phyloP scores from a whole-genome alignment of 2,888 invertebrate genomes.

The Dyspetes luteomarginatus region DNA sequence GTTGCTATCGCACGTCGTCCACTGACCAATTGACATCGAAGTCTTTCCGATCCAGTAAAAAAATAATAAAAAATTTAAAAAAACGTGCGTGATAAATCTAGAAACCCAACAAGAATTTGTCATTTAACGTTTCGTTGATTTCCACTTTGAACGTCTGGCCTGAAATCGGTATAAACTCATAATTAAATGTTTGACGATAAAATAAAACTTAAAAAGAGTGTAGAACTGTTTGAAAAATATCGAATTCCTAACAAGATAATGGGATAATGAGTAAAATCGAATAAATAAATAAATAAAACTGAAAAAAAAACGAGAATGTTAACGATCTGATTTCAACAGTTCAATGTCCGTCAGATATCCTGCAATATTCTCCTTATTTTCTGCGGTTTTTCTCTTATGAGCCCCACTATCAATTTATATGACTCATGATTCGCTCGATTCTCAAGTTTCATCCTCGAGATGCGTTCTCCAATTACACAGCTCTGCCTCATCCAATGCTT shows the following conservation, averaged over 20 bases:
- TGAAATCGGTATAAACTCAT: no score
- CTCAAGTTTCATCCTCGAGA: slow-evolving; percentile 49
- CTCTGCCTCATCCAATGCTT: slow-evolving; percentile 9
- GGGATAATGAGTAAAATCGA: not conserved
- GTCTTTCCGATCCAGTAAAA: slow-evolving; percentile 6
- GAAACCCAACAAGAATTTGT: not conserved
- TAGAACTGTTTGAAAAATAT: not conserved
- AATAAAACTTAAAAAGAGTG: no score
- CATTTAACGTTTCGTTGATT: not conserved
- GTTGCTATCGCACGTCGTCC: no score
- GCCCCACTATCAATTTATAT: slow-evolving; percentile 11
- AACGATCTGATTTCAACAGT: slow-evolving; percentile 1
- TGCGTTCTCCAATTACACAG: slow-evolving; percentile 32
- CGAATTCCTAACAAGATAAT: not conserved
- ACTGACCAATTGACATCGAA: slow-evolving; percentile 61
- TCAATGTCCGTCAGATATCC: not conserved
- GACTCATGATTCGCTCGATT: not conserved
- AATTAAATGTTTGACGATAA: no score
- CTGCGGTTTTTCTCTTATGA: slow-evolving; percentile 22
- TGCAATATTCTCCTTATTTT: slow-evolving; percentile 24
- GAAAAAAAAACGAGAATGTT: not conserved
- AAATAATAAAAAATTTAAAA: no score
- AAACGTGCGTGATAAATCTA: slow-evolving; percentile 18
- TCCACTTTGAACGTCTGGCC: no score
- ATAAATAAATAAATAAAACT: no score